Conservation (phyloP, 2,888 invertebrate genomes). For the Melolontha melolontha region DNA sequence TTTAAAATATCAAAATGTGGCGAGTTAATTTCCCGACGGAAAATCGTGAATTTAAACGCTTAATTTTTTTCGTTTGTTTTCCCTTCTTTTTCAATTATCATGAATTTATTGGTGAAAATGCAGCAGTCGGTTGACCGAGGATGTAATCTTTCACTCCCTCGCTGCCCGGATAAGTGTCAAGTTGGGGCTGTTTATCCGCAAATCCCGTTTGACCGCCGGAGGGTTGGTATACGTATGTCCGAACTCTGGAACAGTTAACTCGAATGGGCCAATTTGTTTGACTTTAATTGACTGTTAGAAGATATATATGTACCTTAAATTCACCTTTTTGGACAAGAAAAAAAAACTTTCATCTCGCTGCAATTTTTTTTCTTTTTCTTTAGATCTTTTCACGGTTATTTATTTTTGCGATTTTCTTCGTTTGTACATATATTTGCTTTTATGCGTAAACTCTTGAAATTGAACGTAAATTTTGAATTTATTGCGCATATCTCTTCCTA, state of each 20-base stretch:
- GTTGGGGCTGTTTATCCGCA: conserved; percentile 56
- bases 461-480: background rate
- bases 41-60: background rate
- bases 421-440: background rate
- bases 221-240: conserved; percentile 34
- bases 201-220: conserved; percentile 49
- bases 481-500: too few relatives aligned
- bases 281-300: conserved; percentile 45
- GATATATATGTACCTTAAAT: conserved; percentile 36
- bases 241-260: conserved; percentile 44
- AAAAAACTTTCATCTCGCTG: background rate
- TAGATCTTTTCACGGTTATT: background rate
- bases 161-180: conserved; percentile 50
- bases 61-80: background rate
- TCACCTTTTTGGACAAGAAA: conserved; percentile 8
- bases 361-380: conserved; percentile 1
- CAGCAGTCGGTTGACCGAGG: conserved; percentile 32
- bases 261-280: conserved; percentile 48
- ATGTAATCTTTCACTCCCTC: conserved; percentile 47
- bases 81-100: conserved; percentile 17
- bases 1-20: background rate
- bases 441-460: background rate
- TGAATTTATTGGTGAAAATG: conserved; percentile 23
- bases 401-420: background rate
- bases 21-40: conserved; percentile 1